Evolutionary conservation across 1,140 invertebrate genomes (phyloP), one percentile per base, ranked within the genome.

Genomic region (Eumeta japonica): DNA sequence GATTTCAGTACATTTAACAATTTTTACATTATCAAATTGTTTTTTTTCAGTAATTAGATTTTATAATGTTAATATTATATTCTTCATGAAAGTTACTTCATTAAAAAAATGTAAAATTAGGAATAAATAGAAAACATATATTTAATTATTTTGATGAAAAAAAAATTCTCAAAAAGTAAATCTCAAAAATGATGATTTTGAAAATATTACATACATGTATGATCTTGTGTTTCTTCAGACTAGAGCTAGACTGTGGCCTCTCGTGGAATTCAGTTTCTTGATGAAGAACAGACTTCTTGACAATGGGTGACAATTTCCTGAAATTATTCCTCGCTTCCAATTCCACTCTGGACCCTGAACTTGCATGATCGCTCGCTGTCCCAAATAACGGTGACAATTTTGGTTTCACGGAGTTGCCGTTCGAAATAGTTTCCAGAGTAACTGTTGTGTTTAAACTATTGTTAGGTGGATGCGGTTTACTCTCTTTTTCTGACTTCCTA

Each of bases 361-460:
- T 37, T 0, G 56, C 46, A 19, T 39, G 48, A 10, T 62, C 53
- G 28, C 54, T 70, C 0, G 48, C 45, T 0, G 52, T 43, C 3
- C 68, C 68, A 19, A 73, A 71, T 1, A 73, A 35, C 4, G 66
- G 68, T 0, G 68, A 74, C 14, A 71, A 14, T 37, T 70, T 67
- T 0, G 68, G 66, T 16, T 59, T 67, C 3, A 33, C 45, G 3
- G 37, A 35, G 13, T 10, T 12, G 12, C 13, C 13, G 7, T 30
- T n/a, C 20, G 28, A 30, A 12, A 10, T 30, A 12, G 5, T 13
- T 30, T 7, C 13, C 20, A 24, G 5, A n/a, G 5, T 71, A 19
- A 74, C 55, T 1, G 66, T 70, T 0, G 66, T 60, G 24, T 71
- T 62, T 3, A 62, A 38, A 17, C 62, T 74, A 9, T 53, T 55